Base-by-base conservation (phyloP, 1,140 invertebrate species). In the Psilanteris sp. region DNA sequence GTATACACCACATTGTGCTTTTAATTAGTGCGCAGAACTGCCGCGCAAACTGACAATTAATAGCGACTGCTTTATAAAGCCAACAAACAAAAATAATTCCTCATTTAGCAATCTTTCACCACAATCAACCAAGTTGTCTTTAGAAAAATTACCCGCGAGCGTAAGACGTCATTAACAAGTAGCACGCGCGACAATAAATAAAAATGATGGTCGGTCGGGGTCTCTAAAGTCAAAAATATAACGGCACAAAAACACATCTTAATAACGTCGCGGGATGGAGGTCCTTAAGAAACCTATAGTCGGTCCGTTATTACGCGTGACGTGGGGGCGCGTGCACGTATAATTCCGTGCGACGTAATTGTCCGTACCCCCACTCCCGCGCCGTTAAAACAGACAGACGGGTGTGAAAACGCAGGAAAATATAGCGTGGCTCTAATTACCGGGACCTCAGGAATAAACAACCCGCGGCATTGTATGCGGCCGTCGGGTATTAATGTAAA, bases 401-500 rank as follows among this genome's bases (percentile, higher is more conserved):
- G 36, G 57, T 48, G 68, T 39, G 57, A 64, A 72, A 72, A 57
- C 52, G 44, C 52, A 13, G 27, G 37, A 67, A 59, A 41, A 52
- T 41, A 50, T 18, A 15, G 11, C 55, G 55, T 39, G 39, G 20
- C 46, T 67, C 62, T 74, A 74, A 67, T 74, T 74, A 59, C 61
- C 44, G 61, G 44, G 66, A 54, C 66, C 44, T 46, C 29, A 52
- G 5, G 54, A 46, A 66, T 61, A 52, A 73, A 66, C 52, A 43
- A 57, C 22, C 55, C 46, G 16, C 41, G 36, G 37, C 31, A 74
- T 74, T 74, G 71, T 74, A 41, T 14, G 39, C 6, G 41, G n/a
- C 59, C 16, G 22, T 27, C 34, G 29, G 29, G 72, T 54, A 75
- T 68, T 68, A 55, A 61, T 74, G 72, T 75, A 68, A 75, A 74